Evolutionary conservation across 2,113 vertebrate species (phyloP).

Genomic region (Microcebus ravelobensis): DNA sequence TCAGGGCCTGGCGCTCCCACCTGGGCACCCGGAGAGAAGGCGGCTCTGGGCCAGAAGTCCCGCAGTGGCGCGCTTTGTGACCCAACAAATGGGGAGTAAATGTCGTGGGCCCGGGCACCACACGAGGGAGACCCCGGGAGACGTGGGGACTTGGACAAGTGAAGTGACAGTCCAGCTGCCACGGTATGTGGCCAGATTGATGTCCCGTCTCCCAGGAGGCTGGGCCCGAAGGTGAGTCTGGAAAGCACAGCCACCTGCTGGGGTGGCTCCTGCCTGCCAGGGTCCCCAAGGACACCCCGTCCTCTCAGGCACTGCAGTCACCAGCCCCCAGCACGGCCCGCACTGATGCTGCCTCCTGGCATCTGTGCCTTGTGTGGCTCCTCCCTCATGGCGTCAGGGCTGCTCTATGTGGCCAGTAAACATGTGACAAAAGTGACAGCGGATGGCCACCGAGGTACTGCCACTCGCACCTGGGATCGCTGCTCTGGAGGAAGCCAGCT

Average conservation of each 20-base stretch:
- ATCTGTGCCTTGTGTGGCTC: accelerated
- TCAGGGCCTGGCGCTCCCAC: neutral
- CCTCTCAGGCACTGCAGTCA: accelerated
- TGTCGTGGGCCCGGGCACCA: neutral
- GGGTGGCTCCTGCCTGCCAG: neutral
- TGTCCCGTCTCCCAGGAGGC: neutral
- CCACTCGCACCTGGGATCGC: neutral
- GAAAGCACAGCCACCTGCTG: neutral
- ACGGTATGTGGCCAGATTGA: neutral
- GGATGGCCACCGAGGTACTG: accelerated
- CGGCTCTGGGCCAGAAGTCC: neutral
- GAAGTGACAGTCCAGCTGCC: neutral
- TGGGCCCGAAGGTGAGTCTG: neutral
- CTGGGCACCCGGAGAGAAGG: neutral
- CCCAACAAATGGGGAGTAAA: neutral
- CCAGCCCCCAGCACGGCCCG: neutral
- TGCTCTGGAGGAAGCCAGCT: accelerated
- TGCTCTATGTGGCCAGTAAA: accelerated
- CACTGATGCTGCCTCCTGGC: accelerated
- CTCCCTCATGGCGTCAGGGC: accelerated
- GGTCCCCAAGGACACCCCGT: neutral
- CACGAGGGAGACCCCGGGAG: neutral
- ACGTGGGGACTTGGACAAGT: neutral
- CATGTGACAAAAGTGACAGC: accelerated
- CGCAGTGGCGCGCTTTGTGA: neutral